Base-by-base conservation (phyloP, 2,888 invertebrate species). In the Ptilodon capucinus region DNA sequence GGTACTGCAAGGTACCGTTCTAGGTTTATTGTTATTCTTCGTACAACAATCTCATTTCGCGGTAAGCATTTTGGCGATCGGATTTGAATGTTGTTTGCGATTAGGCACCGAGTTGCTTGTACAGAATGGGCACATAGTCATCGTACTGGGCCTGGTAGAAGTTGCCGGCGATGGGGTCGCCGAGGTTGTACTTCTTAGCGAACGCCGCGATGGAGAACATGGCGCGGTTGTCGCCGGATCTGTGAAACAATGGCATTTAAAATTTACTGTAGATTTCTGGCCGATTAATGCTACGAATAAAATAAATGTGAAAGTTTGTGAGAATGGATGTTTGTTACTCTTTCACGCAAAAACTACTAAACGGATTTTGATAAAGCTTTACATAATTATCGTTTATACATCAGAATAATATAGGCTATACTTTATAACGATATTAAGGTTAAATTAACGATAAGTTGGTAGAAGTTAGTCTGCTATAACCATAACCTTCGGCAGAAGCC, bases 101-200 rank as follows among this genome's bases (percentile, higher is more conserved):
- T 73, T 80, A 86, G 35, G 56, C 79, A 32, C 84, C 86, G 2
- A 91, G 79, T 57, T 91, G 88, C 49, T 89, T 79, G 77, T 90
- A 90, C 2, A 93, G 71, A 0, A 85, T 64, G 0, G 92, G 96
- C 11, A 96, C 96, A 68, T 96, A 97, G 66, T 95, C 95, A 72
- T 97, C 97, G 77, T 91, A 97, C 68, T 95, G 89, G 0, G 97
- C 96, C 77, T 95, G 94, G 79, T 93, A 97, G 77, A 96, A 94
- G 75, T 97, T 97, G 16, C 96, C 97, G 51, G 96, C 96, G 42
- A 97, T 80, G 0, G 97, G 96, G 44, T 93, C 88, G 2, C 94
- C 95, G 8, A 97, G 87, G 13, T 93, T 92, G 81, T 96, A 94
- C 71, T 96, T 96, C 40, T 89, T 72, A 0, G 96, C 95, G 76